Percentiles rank a stretch among this genome's conserved stretches.
These are phyloP conservation scores for Trypoxylus dichotomus DNA, from an alignment of 1,140 invertebrate genomes.

Conservation along the genomic window DNA sequence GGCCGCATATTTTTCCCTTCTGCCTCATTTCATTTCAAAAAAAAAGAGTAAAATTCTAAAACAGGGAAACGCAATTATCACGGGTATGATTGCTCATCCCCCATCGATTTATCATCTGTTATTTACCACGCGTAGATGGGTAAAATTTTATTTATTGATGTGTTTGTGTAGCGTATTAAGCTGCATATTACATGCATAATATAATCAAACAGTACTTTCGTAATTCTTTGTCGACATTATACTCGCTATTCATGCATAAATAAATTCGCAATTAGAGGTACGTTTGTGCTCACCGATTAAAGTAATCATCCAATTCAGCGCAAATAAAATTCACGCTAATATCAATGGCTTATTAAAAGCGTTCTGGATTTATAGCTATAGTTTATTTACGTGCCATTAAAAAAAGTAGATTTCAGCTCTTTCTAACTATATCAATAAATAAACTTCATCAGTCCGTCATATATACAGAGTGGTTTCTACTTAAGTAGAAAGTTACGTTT, in stretches of 20 bases:
- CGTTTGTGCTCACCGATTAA: neutral
- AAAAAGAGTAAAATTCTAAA: neutral
- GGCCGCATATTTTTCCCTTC: neutral
- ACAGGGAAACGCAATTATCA: constrained; percentile 2
- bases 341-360: too few species aligned
- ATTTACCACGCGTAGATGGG: neutral
- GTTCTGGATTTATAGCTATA: too few species aligned
- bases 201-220: neutral
- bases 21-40: neutral
- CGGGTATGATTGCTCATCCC: neutral
- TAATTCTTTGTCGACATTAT: neutral
- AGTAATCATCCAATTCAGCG: too few species aligned
- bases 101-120: neutral
- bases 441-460: too few species aligned
- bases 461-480: too few species aligned
- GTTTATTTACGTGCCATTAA: too few species aligned
- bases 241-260: neutral
- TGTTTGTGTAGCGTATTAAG: neutral
- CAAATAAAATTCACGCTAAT: too few species aligned
- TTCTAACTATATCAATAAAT: too few species aligned
- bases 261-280: neutral
- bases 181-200: neutral
- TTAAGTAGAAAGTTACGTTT: too few species aligned
- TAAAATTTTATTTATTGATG: neutral
- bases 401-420: too few species aligned